Conservation (phyloP, 2,888 invertebrate genomes). For the Drosophila subquinaria region DNA sequence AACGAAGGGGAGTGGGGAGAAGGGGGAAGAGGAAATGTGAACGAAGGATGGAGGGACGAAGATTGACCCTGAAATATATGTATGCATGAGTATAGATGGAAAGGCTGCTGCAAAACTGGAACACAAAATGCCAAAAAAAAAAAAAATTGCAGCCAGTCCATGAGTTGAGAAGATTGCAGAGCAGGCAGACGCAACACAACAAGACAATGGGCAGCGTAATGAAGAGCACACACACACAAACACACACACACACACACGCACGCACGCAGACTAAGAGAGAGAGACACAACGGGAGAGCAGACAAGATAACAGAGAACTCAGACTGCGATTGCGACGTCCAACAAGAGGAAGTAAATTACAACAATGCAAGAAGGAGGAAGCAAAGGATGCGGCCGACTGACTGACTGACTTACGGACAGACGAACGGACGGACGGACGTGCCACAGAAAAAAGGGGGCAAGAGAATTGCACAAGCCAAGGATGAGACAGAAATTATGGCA, state of each 20-base stretch:
- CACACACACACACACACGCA: constrained; percentile 40
- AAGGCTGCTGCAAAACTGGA: constrained; percentile 68
- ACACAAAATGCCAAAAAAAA: constrained; percentile 63
- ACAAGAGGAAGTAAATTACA: constrained; percentile 78
- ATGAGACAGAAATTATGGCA: constrained; percentile 77
- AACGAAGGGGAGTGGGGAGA: background rate
- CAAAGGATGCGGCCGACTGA: constrained; percentile 59
- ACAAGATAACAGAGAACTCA: constrained; percentile 36
- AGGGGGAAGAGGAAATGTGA: background rate
- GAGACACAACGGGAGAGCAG: constrained; percentile 45
- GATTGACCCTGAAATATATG: constrained; percentile 70
- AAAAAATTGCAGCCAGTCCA: constrained; percentile 52
- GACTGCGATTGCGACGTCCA: constrained; percentile 41
- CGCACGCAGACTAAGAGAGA: constrained; percentile 13
- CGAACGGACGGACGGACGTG: constrained; percentile 25
- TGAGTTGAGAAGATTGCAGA: constrained; percentile 7
- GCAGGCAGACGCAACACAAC: constrained; percentile 33
- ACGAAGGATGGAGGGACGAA: constrained; percentile 4
- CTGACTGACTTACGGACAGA: constrained; percentile 37
- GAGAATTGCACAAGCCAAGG: constrained; percentile 17
- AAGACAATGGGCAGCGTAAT: constrained; percentile 71
- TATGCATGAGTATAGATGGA: constrained; percentile 13
- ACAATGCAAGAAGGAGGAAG: constrained; percentile 56
- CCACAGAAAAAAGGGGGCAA: constrained; percentile 40
- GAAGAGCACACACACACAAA: constrained; percentile 61